Base-by-base conservation (phyloP, 2,113 vertebrate genomes). In the Gasterosteus nipponicus region DNA sequence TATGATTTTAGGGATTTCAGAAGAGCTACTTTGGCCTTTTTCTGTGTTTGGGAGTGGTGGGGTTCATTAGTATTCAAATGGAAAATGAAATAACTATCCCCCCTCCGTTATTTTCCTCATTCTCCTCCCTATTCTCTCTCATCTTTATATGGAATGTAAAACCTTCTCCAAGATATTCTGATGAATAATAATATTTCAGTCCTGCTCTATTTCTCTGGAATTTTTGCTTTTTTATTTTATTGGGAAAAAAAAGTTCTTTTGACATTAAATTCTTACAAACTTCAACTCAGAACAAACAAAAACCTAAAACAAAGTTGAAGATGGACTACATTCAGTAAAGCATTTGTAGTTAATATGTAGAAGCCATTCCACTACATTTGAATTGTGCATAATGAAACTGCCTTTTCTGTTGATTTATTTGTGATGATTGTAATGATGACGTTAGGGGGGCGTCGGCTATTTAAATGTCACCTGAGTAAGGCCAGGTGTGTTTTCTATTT, bases 1-100 rank as follows among this genome's bases (percentile, higher is more conserved):
- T 66, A 62, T 75, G 54, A 75, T 85, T 75, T 78, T 60, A 62
- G 58, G 70, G 74, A 78, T 74, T 62, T 78, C 53, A 10, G 18
- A 29, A 69, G 39, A 26, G 39, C 31, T 76, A 53, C 47, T 44
- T 56, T 18, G 53, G 58, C 33, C 35, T 42, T 51, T 22, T 61
- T 47, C 54, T 42, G 3, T 63, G 12, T 60, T 29, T 31, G 64
- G 75, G 57, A 41, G 57, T 51, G 70, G 33, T 53, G 47, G 29
- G 22, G 12, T 60, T 47, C 57, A 73, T 75, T 75, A 78, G 26
- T 61, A 75, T 78, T 81, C 70, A 81, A 38, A 66, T 38, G 69
- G 65, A 18, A 68, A 74, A 54, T 19, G 51, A 71, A 77, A 80
- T 49, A 31, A 70, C 33, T n/a, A 35, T 44, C 22, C 47, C 47